Base-by-base conservation (phyloP, 2,797 vertebrate genomes). In the Sciurus carolinensis region DNA sequence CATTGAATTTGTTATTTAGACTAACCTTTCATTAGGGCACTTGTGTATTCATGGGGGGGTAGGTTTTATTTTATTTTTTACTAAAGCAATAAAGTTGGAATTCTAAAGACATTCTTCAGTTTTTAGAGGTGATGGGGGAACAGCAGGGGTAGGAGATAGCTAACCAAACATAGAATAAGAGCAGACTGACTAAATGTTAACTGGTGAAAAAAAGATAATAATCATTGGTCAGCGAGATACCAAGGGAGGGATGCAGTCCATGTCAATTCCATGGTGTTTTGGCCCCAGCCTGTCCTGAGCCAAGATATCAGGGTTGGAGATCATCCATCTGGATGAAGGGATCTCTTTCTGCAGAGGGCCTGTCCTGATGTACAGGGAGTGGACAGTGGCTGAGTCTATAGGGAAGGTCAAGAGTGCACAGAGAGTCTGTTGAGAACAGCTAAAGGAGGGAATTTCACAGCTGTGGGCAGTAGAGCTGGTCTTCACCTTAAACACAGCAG, bases 1-100 rank as follows among this genome's bases (percentile, higher is more conserved):
- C 94, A 97, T 98, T 98, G 98, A 98, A 98, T 98, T 97, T 85
- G 90, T 90, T 97, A 90, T 95, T 98, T 98, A 97, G 97, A 98
- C 94, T 96, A 97, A 95, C 17, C 93, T 97, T 96, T 93, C 97
- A 36, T 52, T 69, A 86, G 94, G 86, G 95, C 36, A 82, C 67
- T 83, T 88, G 33, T 80, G 77, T 72, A 83, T 86, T 67, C 39
- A 17, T 13, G 13, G 30, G 69, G 36, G 82, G 44, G 80, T 6
- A 39, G 90, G 47, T 85, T 89, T 97, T 59, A 79, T 91, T 96
- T 94, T 82, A 64, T 33, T 91, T 97, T 57, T 95, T 95, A 47
- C 84, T 91, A 93, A 94, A 79, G 44, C 47, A 80, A 59, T 90
- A 66, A 75, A 75, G 42, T 42, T 93, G 71, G 81, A 92, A 91